Base-by-base conservation (phyloP, 2,113 vertebrate genomes). In the Solenodon paradoxus region DNA sequence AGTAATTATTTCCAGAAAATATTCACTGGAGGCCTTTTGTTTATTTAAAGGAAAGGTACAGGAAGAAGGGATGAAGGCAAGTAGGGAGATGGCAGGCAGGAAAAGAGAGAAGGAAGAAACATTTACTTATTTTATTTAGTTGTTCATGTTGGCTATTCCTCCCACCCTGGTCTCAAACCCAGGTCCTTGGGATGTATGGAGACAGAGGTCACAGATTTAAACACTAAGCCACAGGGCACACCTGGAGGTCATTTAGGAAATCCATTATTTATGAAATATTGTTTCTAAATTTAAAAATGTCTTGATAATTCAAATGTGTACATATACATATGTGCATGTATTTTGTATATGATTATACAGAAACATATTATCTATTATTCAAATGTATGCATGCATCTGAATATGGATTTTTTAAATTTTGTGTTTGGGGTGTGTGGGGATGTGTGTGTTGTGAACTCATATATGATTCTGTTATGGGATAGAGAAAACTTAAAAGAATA, bases 251-350 rank as follows among this genome's bases (percentile, higher is more conserved):
- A n/a, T n/a, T n/a, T n/a, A n/a, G n/a, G n/a, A n/a, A n/a, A n/a
- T n/a, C n/a, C n/a, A n/a, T n/a, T n/a, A n/a, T n/a, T n/a, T n/a
- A n/a, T 92, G 72, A 90, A 94, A 59, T 69, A 93, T 8, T 79
- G 6, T 85, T 95, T 81, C 72, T 79, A 61, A 85, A 75, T 64
- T 71, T 26, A 40, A 53, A 91, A 74, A 35, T 59, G 11, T 53
- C 22, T 47, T 92, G 71, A 88, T 69, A 95, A 95, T 79, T 66
- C 79, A 93, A 86, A 40, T 24, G 55, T 68, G 30, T 90, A 15
- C 69, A 68, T 32, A 19, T 7, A 81, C 24, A 47, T 45, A 71
- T 19, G 24, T 49, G 28, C 53, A 66, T 6, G 16, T 53, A 47
- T 64, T 66, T 53, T 55, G 6, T 55, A 9, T 40, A 47, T 84